A percentile compares a stretch with the other conserved stretches of the same genome.
Conservation (phyloP, 2,797 vertebrate genomes). For the Pseudocheirus occidentalis region DNA sequence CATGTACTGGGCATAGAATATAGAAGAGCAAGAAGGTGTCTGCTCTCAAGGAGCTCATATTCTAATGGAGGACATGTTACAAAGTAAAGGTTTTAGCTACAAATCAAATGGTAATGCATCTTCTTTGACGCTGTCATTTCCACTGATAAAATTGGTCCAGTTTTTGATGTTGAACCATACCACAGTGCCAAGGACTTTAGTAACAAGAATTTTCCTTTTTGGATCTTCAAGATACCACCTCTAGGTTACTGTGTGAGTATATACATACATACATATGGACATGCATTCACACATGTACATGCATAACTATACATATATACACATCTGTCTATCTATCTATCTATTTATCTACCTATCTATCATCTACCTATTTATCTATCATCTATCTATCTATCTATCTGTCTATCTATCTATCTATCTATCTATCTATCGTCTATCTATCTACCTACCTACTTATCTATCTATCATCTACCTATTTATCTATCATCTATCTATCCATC, state of each 20-base stretch:
- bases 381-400: too few species aligned
- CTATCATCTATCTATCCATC: too few species aligned
- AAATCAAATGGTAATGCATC: background rate
- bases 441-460: too few species aligned
- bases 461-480: too few species aligned
- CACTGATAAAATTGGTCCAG: background rate
- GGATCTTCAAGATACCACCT: background rate
- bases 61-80: background rate
- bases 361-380: too few species aligned
- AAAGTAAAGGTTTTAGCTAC: background rate
- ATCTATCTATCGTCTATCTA: too few species aligned
- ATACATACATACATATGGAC: background rate
- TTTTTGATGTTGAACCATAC: background rate
- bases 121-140: background rate
- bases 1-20: background rate
- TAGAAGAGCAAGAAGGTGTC: background rate
- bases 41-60: background rate
- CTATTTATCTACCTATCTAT: too few species aligned
- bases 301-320: too few species aligned
- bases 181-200: background rate
- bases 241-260: background rate
- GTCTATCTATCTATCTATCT: too few species aligned
- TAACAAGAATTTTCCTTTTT: background rate
- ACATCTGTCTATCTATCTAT: too few species aligned
- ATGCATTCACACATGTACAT: background rate